phyloP scores from a whole-genome alignment of 2,113 vertebrate genomes.

The Buteo buteo region DNA sequence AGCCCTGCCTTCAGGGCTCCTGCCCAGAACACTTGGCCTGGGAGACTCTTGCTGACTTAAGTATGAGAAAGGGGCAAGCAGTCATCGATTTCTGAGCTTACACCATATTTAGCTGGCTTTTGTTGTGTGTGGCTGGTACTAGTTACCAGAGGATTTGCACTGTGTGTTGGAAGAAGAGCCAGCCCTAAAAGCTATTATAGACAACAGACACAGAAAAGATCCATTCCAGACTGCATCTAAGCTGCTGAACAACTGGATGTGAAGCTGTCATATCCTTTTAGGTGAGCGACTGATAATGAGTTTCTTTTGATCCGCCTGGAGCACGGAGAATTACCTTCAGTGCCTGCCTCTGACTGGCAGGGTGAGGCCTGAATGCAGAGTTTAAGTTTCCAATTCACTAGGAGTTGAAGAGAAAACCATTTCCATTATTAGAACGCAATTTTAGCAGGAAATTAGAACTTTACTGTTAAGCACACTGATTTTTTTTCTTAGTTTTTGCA shows the following conservation, averaged over 20 bases:
- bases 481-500: not conserved
- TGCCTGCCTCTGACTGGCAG: not conserved
- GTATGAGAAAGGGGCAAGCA: not conserved
- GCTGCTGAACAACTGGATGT: slow-evolving; percentile 19
- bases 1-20: not conserved
- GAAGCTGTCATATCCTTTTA: slow-evolving; percentile 27
- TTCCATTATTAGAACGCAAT: not conserved
- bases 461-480: not conserved
- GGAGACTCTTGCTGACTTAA: not conserved
- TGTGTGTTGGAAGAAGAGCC: slow-evolving; percentile 42
- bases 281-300: slow-evolving; percentile 1
- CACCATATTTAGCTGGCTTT: slow-evolving; percentile 23
- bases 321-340: not conserved
- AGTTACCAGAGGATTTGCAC: slow-evolving; percentile 60
- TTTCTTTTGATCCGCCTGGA: slow-evolving; percentile 25
- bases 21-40: fast-evolving
- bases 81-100: not conserved
- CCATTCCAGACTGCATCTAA: slow-evolving; percentile 39
- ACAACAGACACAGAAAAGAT: slow-evolving; percentile 47
- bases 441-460: not conserved
- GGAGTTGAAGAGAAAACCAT: not conserved
- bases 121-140: slow-evolving; percentile 43
- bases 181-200: slow-evolving; percentile 36
- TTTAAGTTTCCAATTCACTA: not conserved
- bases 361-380: not conserved